phyloP scores from a whole-genome alignment of 2,888 invertebrate species.

The Gnatocerus cornutus region DNA sequence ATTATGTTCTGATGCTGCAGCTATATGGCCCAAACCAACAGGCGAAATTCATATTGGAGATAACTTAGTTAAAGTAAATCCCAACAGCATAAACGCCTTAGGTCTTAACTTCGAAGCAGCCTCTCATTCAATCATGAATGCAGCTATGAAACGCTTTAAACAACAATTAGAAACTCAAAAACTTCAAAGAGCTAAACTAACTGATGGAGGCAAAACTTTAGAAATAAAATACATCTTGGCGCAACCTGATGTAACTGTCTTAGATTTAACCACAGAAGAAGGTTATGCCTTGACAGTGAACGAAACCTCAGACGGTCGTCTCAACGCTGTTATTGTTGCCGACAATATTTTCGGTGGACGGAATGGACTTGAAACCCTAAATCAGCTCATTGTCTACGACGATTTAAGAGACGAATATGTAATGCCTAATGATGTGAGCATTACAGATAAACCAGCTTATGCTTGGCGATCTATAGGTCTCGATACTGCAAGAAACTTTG shows the following conservation, averaged over 20 bases:
- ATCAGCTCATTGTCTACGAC: slow-evolving; percentile 80
- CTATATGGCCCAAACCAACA: slow-evolving; percentile 80
- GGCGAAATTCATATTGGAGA: slow-evolving; percentile 75
- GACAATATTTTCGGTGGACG: slow-evolving; percentile 79
- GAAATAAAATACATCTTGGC: slow-evolving; percentile 57
- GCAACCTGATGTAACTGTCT: slow-evolving; percentile 51
- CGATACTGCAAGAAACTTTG: slow-evolving; percentile 93
- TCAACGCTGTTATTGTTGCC: slow-evolving; percentile 75
- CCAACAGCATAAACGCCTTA: slow-evolving; percentile 73
- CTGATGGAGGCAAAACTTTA: slow-evolving; percentile 69
- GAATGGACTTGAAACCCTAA: slow-evolving; percentile 80
- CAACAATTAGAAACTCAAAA: slow-evolving; percentile 47
- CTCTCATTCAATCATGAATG: slow-evolving; percentile 47
- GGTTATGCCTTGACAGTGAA: slow-evolving; percentile 73
- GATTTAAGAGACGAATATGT: slow-evolving; percentile 76
- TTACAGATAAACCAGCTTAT: slow-evolving; percentile 88
- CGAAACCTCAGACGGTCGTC: slow-evolving; percentile 70
- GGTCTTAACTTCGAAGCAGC: slow-evolving; percentile 54
- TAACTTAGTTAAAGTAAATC: slow-evolving; percentile 72
- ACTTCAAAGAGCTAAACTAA: slow-evolving; percentile 45
- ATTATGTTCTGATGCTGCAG: slow-evolving; percentile 76
- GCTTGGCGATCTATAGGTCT: slow-evolving; percentile 90
- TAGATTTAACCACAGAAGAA: slow-evolving; percentile 76
- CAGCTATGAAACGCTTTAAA: slow-evolving; percentile 62
- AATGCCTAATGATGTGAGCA: slow-evolving; percentile 77